phyloP scores from a whole-genome alignment of 2,888 invertebrate species.

The Neuroscelio doddi region DNA sequence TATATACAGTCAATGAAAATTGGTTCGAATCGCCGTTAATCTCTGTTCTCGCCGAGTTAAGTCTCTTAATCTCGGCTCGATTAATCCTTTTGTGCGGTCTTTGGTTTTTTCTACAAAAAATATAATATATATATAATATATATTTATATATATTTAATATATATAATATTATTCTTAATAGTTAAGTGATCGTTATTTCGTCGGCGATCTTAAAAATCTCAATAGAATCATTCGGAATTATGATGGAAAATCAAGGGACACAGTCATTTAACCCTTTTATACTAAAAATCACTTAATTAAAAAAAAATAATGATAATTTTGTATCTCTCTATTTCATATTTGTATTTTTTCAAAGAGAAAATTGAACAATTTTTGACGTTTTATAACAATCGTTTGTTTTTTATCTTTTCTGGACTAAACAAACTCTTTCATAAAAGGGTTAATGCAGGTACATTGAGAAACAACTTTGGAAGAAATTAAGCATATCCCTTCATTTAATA shows the following conservation, averaged over 20 bases:
- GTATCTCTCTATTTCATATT: too few species aligned
- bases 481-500: background rate
- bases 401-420: too few species aligned
- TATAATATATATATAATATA: constrained; percentile 49
- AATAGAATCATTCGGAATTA: constrained; percentile 44
- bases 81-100: constrained; percentile 63
- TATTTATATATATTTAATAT: constrained; percentile 35
- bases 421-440: constrained; percentile 6
- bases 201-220: constrained; percentile 65
- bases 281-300: background rate
- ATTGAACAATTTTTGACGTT: too few species aligned
- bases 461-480: constrained; percentile 3
- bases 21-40: constrained; percentile 50
- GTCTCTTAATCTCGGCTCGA: constrained; percentile 54
- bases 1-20: constrained; percentile 44
- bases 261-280: constrained; percentile 8
- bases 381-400: too few species aligned
- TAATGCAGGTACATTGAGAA: constrained; percentile 11
- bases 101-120: constrained; percentile 71
- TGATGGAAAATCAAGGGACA: constrained; percentile 3
- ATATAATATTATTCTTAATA: constrained; percentile 65
- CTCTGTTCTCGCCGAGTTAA: constrained; percentile 49
- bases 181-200: constrained; percentile 63
- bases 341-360: too few species aligned
- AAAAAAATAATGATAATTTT: too few species aligned